Base-by-base conservation (phyloP, 2,797 vertebrate genomes). In the Vireo griseus region DNA sequence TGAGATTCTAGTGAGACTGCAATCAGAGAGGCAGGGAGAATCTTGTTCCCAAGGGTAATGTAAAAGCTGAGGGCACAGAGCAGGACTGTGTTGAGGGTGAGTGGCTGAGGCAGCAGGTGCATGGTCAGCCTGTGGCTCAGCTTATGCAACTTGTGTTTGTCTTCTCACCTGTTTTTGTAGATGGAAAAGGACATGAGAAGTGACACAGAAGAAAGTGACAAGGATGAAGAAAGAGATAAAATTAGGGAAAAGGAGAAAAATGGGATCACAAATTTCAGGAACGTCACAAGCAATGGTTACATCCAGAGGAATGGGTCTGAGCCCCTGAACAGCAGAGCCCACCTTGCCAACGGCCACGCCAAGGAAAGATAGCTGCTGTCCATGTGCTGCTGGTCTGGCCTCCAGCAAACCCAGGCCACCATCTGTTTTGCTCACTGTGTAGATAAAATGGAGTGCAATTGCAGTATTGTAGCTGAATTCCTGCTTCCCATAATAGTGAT, bases 111-210 rank as follows among this genome's bases (percentile, higher is more conserved):
- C 16, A 57, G 68, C 40, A 73, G 55, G 5, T 18, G 52, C 21
- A 2, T 5, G 22, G 20, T 57, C 21, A 58, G 22, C 33, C 73
- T 25, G 61, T 26, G 69, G 47, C 55, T 85, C 67, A 51, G 75
- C 68, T 67, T 26, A 20, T 45, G 61, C 52, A 80, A 4, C 31
- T 29, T 40, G 0, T 35, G 22, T 37, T 72, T 61, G 33, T 17
- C 26, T 72, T 84, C 80, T 95, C 48, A 31, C 16, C 1, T 95
- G 42, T 86, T 79, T 57, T 77, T 39, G 7, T 57, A 99, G 99
- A 98, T 99, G 96, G 98, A 98, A 55, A 98, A 98, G 40, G 99
- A 99, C 55, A 98, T 99, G 82, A 98, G 99, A 55, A 99, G 99
- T 13, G 99, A 99, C 50, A 98, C 98, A 25, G 99, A 99, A 59